Conservation (phyloP, 2,113 vertebrate genomes). For the Pomatostomus ruficeps region DNA sequence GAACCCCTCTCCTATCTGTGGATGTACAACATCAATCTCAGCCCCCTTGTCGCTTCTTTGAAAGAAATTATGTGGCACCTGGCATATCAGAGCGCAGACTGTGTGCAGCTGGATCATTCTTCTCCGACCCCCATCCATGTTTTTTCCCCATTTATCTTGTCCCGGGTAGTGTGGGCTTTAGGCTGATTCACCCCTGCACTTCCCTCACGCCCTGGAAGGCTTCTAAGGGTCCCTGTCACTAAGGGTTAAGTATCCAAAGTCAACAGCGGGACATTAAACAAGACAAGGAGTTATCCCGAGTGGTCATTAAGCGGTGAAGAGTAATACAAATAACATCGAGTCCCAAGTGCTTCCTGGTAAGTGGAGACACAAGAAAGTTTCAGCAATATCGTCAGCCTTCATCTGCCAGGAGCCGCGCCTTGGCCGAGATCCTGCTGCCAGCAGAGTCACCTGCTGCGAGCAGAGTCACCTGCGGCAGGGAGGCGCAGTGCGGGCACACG, state of each 20-base stretch:
- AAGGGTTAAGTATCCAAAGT: background rate
- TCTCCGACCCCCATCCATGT: fast-evolving
- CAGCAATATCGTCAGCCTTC: background rate
- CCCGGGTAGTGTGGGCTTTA: background rate
- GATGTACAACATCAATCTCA: background rate
- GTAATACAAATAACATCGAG: background rate
- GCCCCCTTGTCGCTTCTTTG: background rate
- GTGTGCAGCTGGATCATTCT: background rate
- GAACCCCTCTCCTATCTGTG: background rate
- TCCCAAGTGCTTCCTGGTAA: background rate
- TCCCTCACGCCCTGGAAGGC: background rate
- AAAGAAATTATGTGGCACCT: background rate
- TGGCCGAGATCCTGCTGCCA: background rate
- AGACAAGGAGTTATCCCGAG: background rate
- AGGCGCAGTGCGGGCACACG: fast-evolving
- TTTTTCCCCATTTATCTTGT: background rate
- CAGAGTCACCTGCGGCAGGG: background rate
- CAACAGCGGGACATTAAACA: background rate
- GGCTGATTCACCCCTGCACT: background rate
- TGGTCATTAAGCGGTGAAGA: background rate
- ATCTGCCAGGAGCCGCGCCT: fast-evolving
- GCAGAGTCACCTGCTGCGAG: background rate
- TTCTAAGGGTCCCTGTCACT: background rate
- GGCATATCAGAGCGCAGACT: background rate
- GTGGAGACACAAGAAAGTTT: background rate